Evolutionary conservation across 2,888 invertebrate genomes (phyloP).

Genomic region (Acronicta leporina): DNA sequence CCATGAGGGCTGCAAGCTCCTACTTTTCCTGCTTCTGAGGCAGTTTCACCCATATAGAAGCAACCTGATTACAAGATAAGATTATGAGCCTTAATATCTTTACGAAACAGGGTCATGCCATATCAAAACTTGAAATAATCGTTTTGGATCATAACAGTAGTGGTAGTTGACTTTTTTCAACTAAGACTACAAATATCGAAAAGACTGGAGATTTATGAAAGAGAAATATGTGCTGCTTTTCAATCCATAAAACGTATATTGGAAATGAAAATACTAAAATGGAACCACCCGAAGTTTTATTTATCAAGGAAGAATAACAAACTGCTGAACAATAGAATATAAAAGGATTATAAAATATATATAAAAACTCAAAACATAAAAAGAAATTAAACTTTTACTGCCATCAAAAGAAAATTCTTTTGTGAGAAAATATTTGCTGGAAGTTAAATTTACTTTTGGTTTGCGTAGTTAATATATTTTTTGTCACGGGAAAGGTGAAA

Average conservation of each 20-base stretch:
- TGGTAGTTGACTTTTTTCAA: too few species aligned
- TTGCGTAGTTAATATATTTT: constrained; percentile 58
- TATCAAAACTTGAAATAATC: too few species aligned
- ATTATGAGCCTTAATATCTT: too few species aligned
- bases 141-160: too few species aligned
- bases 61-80: too few species aligned
- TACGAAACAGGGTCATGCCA: too few species aligned
- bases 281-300: neutral
- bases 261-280: constrained; percentile 12
- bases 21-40: too few species aligned
- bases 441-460: constrained; percentile 68
- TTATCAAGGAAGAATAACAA: constrained; percentile 17
- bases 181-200: too few species aligned
- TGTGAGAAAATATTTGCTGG: constrained; percentile 55
- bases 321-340: constrained; percentile 17
- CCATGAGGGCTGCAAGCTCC: too few species aligned
- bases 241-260: neutral
- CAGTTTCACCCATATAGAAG: too few species aligned
- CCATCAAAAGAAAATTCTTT: constrained; percentile 51
- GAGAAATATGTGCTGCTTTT: too few species aligned
- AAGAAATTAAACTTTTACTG: constrained; percentile 52
- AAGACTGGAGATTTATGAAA: too few species aligned
- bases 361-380: constrained; percentile 29
- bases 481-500: constrained; percentile 29
- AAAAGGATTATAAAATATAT: constrained; percentile 31